Evolutionary conservation across 2,113 vertebrate genomes (phyloP).

Genomic region (Tor tambroides): DNA sequence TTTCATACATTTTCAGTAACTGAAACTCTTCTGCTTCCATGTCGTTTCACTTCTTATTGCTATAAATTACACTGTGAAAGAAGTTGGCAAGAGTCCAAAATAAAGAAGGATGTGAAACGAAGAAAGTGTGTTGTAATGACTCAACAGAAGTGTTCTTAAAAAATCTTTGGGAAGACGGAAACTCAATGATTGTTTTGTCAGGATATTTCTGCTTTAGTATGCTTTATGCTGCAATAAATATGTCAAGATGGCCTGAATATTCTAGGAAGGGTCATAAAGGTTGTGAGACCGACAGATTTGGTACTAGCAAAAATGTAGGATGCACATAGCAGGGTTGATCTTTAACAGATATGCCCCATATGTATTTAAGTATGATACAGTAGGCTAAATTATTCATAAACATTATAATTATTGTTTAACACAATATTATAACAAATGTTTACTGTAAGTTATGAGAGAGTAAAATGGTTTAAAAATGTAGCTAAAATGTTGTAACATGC

Average conservation of each 20-base stretch:
- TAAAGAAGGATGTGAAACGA: background rate
- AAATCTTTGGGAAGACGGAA: background rate
- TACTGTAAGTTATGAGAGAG: too few relatives aligned
- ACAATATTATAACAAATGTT: too few relatives aligned
- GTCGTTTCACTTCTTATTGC: background rate
- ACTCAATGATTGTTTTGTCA: background rate
- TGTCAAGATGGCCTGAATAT: background rate
- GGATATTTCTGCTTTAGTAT: background rate
- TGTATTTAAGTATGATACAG: background rate
- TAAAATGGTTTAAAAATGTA: too few relatives aligned
- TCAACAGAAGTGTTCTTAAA: too few relatives aligned
- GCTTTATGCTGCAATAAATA: background rate
- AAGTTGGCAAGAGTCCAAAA: background rate
- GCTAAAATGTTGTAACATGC: too few relatives aligned
- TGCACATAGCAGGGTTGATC: background rate
- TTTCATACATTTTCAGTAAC: background rate
- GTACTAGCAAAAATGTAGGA: background rate
- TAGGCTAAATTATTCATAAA: background rate
- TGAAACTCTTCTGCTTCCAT: background rate
- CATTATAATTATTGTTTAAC: background rate
- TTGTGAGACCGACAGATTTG: background rate
- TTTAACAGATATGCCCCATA: background rate
- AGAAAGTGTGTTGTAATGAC: background rate
- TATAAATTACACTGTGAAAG: background rate
- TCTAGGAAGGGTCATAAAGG: background rate